Evolutionary conservation across 2,797 vertebrate genomes (phyloP).

Genomic region (Enteromius paludinosus): DNA sequence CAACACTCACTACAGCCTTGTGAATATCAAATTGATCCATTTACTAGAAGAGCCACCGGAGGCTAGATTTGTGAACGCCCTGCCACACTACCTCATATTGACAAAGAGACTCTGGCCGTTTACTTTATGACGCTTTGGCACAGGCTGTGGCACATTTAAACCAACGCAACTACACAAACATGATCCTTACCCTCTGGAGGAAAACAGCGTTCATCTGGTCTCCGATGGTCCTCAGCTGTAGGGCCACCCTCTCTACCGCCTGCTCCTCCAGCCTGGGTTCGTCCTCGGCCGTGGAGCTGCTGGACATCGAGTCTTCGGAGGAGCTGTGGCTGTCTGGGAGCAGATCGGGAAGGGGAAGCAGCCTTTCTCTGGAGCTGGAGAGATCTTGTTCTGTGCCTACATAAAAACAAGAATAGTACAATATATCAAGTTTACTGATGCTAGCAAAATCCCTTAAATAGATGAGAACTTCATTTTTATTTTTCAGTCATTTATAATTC

Average conservation of each 20-base stretch:
- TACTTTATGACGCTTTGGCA: constrained; percentile 13
- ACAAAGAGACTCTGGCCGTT: constrained; percentile 21
- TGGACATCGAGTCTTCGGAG: constrained; percentile 47
- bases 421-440: background rate
- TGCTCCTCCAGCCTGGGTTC: constrained; percentile 54
- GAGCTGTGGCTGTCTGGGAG: constrained; percentile 58
- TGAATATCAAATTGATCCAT: constrained; percentile 63
- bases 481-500: background rate
- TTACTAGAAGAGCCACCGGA: constrained; percentile 54
- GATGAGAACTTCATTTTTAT: background rate
- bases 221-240: constrained; percentile 74
- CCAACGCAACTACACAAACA: constrained; percentile 28
- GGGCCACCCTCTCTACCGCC: constrained; percentile 67
- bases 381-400: constrained; percentile 53
- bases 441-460: background rate
- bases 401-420: constrained; percentile 53
- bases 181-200: constrained; percentile 70
- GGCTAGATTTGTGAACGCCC: constrained; percentile 39
- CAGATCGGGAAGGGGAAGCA: constrained; percentile 66
- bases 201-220: constrained; percentile 72
- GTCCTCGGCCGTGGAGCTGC: constrained; percentile 35
- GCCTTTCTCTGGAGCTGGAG: constrained; percentile 45
- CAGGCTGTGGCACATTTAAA: constrained; percentile 8
- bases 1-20: constrained; percentile 50
- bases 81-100: constrained; percentile 37